Base-by-base conservation (phyloP, 2,113 vertebrate species). In the Cairina moschata region DNA sequence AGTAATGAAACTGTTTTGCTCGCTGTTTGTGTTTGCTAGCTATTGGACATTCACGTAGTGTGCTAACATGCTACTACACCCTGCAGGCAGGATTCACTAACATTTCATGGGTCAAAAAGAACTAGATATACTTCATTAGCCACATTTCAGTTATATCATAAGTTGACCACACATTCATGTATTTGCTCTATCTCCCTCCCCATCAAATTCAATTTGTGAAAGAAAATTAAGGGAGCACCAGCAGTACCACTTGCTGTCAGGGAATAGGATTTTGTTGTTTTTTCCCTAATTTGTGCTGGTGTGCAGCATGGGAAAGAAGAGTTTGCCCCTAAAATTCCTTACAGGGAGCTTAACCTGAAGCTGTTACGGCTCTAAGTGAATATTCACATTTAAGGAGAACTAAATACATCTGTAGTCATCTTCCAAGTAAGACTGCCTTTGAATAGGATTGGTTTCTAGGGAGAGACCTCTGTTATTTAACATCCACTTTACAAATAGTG, bases 1-100 rank as follows among this genome's bases (percentile, higher is more conserved):
- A 71, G 92, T 94, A 94, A 97, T 92, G 96, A 92, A 97, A 93
- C 86, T 97, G 95, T 97, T 96, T 95, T 95, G 96, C 89, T 96
- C 6, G 5, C 91, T 95, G 90, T 46, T 93, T 80, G 92, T 87
- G 96, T 86, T 95, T 84, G 92, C 14, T 72, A 52, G 79, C 71
- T 69, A 17, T 9, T 67, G 79, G 79, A 62, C 32, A 92, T 76
- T 58, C 76, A 17, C 79, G 5, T 18, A 22, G 63, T 1, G 80
- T 54, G 82, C 85, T 34, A 32, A 84, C 26, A 11, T 11, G n/a
- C 48, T 8, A 2, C n/a, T 69, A 20, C 46, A 26, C 65, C 86
- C 88, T 13, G 21, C 46, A 34, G 94, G 46, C 32, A 80, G 90
- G 54, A 46, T 85, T 67, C 59, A 2, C 59, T 71, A 74, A 8